A percentile compares a stretch with the other conserved stretches of the same genome.
Conservation (phyloP, 2,888 invertebrate species). For the Drosophila tripunctata region DNA sequence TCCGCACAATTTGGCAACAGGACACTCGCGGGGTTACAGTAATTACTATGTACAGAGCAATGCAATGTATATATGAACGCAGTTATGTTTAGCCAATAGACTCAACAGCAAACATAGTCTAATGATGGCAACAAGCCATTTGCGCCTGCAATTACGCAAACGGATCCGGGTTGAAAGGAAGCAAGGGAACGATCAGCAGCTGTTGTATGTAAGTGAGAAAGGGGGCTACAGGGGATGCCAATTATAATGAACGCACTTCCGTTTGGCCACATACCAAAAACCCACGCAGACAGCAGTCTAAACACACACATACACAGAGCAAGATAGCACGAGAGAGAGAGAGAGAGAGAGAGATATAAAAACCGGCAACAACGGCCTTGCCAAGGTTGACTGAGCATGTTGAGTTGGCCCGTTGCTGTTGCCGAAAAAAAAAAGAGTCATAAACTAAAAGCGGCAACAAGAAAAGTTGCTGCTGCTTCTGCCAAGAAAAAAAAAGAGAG, state of each 20-base stretch:
- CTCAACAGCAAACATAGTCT: slow-evolving; percentile 40
- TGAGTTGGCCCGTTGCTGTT: slow-evolving; percentile 53
- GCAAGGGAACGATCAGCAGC: slow-evolving; percentile 26
- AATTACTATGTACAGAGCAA: slow-evolving; percentile 54
- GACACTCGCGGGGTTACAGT: slow-evolving; percentile 48
- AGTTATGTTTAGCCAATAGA: slow-evolving; percentile 47
- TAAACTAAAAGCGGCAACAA: slow-evolving; percentile 62
- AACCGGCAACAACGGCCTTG: slow-evolving; percentile 83
- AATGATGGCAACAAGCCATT: slow-evolving; percentile 70
- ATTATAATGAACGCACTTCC: slow-evolving; percentile 70
- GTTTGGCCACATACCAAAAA: slow-evolving; percentile 68
- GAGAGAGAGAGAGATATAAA: slow-evolving; percentile 56
- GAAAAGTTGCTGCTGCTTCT: slow-evolving; percentile 64
- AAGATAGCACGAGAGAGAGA: slow-evolving; percentile 19
- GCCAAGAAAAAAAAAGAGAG: slow-evolving; percentile 47
- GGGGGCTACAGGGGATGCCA: slow-evolving; percentile 44
- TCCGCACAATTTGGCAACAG: slow-evolving; percentile 71
- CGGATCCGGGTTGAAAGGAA: slow-evolving; percentile 33
- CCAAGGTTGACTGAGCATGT: slow-evolving; percentile 83
- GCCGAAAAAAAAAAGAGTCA: slow-evolving; percentile 67
- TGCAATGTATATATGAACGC: slow-evolving; percentile 6
- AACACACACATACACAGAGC: slow-evolving; percentile 26
- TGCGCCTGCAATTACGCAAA: slow-evolving; percentile 63
- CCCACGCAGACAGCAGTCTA: slow-evolving; percentile 55
- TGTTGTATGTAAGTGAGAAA: slow-evolving; percentile 1